These are phyloP conservation scores for Ricordea florida DNA, from an alignment of 92 coral and sea anemone species.

Conservation along the genomic window DNA sequence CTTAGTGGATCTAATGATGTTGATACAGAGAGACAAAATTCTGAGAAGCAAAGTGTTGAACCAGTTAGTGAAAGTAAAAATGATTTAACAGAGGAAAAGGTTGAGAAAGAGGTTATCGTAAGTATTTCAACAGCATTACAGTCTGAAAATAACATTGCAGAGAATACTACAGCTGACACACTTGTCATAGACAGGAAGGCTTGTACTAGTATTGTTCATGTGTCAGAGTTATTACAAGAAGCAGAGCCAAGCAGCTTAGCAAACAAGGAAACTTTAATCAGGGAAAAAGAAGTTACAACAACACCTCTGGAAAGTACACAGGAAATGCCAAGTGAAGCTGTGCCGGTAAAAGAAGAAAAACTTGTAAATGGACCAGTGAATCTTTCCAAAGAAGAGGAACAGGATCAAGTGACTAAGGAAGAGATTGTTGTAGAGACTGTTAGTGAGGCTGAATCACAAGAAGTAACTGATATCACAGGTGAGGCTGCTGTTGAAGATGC, in stretches of 20 bases:
- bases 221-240: no score
- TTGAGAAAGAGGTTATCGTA: no score
- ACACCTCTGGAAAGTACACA: neutral
- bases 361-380: slow-evolving; percentile 31
- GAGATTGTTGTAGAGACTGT: neutral
- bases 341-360: neutral
- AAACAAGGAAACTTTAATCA: neutral
- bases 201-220: no score
- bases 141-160: no score
- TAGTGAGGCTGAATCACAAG: neutral
- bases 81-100: slow-evolving; percentile 11
- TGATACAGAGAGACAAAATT: neutral
- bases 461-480: no score
- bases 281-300: slow-evolving; percentile 4
- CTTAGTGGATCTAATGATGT: neutral
- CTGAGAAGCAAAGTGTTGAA: slow-evolving; percentile 15
- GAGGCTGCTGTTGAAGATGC: slow-evolving; percentile 5
- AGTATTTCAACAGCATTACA: no score
- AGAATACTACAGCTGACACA: no score
- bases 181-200: no score
- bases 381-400: neutral
- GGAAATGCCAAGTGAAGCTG: neutral
- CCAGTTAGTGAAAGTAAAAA: neutral
- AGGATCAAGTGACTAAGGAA: slow-evolving; percentile 17
- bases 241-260: neutral